These are phyloP conservation scores for Agonopterix subpropinquella DNA, from an alignment of 2,888 invertebrate genomes.

Conservation along the genomic window DNA sequence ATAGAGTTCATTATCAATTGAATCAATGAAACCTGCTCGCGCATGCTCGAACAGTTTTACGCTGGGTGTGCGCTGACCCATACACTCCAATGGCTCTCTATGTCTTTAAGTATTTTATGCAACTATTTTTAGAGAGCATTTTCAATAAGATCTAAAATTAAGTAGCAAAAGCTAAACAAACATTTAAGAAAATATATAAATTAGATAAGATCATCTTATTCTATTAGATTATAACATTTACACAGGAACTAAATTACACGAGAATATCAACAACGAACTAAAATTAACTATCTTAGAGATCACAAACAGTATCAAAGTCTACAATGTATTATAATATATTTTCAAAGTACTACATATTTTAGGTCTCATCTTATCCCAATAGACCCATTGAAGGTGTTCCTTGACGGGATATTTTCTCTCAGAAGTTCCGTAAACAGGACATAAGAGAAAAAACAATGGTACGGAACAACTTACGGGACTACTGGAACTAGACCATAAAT, in stretches of 20 bases:
- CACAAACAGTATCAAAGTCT: conserved; percentile 45
- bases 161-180: conserved; percentile 8
- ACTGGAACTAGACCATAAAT: too few species aligned
- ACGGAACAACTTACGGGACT: too few species aligned
- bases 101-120: neutral
- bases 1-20: too few species aligned
- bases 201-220: neutral
- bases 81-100: too few species aligned
- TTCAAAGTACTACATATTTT: neutral
- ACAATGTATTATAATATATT: conserved; percentile 18
- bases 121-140: conserved; percentile 6
- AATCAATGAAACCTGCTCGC: too few species aligned
- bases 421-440: too few species aligned
- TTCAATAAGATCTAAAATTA: conserved; percentile 10
- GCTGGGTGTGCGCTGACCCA: too few species aligned
- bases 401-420: too few species aligned
- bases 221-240: neutral
- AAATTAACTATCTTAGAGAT: conserved; percentile 41
- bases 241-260: neutral
- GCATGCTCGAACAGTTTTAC: too few species aligned
- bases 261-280: neutral
- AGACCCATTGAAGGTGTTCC: too few species aligned
- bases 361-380: too few species aligned
- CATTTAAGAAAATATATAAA: conserved; percentile 6
- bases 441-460: too few species aligned